Base-by-base conservation (phyloP, 2,797 vertebrate species). In the Cyclura pinguis region DNA sequence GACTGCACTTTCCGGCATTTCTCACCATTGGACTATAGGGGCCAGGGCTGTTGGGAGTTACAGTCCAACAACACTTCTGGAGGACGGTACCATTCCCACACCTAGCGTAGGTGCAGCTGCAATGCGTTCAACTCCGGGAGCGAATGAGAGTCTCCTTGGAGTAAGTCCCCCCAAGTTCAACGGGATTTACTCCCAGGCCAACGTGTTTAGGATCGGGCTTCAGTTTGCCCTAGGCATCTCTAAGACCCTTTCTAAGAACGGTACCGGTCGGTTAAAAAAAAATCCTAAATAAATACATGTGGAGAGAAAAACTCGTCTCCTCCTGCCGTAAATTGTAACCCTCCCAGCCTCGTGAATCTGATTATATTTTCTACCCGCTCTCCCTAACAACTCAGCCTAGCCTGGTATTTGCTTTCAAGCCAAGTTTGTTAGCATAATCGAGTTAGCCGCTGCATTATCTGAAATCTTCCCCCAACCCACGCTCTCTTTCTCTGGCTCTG, bases 401-500 rank as follows among this genome's bases (percentile, higher is more conserved):
- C 77, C 77, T 35, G 38, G 72, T 32, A 13, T 13, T 89, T 73
- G 84, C 92, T 93, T 94, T 80, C 93, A 85, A 87, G 88, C 29
- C 27, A 77, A 73, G 88, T 93, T 95, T 93, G 92, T 94, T 91
- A 93, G 93, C 94, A 81, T 94, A 95, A 96, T 93, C 90, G 90
- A 96, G 95, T 95, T 95, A 96, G 83, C 82, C 90, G 91, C 88
- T 86, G 88, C 95, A 91, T 91, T 87, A 93, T 93, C 95, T 93
- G 92, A 90, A 93, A 95, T 90, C 96, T 78, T 12, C 13, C 35
- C 32, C 72, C 16, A 1, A 18, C 62, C 74, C 9, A 24, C 55
- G 29, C 29, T 16, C 52, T 3, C 38, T 22, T 42, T 55, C 38
- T 35, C 92, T 91, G 85, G 74, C 52, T 74, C 52, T 86, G 78